These are phyloP conservation scores for Drosophila mayri DNA, from an alignment of 1,140 invertebrate species.

Conservation along the genomic window DNA sequence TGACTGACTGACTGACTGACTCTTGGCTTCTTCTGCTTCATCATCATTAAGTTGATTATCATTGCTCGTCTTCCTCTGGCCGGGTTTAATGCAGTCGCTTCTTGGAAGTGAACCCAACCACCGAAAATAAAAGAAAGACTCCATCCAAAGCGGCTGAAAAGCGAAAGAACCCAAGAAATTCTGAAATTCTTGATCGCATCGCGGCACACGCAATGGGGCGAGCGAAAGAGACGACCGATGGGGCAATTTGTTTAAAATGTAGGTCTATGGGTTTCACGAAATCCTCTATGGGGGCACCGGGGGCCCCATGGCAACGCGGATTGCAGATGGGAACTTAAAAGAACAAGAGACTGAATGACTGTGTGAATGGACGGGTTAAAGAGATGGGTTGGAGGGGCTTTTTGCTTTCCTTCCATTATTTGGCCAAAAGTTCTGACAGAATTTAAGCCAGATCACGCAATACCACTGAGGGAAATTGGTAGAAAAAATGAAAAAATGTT, in stretches of 20 bases:
- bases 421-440: slow-evolving; percentile 48
- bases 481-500: background rate
- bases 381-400: slow-evolving; percentile 23
- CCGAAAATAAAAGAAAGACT: slow-evolving; percentile 58
- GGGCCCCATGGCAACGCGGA: slow-evolving; percentile 50
- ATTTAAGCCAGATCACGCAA: slow-evolving; percentile 63
- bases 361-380: slow-evolving; percentile 6
- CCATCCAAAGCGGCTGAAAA: slow-evolving; percentile 32
- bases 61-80: slow-evolving; percentile 22
- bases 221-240: slow-evolving; percentile 25
- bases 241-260: slow-evolving; percentile 84
- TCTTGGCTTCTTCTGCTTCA: slow-evolving; percentile 45
- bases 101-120: slow-evolving; percentile 65
- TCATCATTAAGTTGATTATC: slow-evolving; percentile 63
- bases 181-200: slow-evolving; percentile 73
- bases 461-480: slow-evolving; percentile 51
- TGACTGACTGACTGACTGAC: slow-evolving; percentile 47
- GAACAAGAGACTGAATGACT: slow-evolving; percentile 11
- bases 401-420: slow-evolving; percentile 62
- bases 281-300: slow-evolving; percentile 65
- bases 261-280: slow-evolving; percentile 84
- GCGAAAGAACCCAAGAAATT: slow-evolving; percentile 58
- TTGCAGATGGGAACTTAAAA: slow-evolving; percentile 22
- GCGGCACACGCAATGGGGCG: slow-evolving; percentile 39
- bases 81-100: slow-evolving; percentile 59